Percentiles rank a stretch among this genome's conserved stretches.
Evolutionary conservation across 2,113 vertebrate species (phyloP).

Genomic region (Maccullochella peelii): DNA sequence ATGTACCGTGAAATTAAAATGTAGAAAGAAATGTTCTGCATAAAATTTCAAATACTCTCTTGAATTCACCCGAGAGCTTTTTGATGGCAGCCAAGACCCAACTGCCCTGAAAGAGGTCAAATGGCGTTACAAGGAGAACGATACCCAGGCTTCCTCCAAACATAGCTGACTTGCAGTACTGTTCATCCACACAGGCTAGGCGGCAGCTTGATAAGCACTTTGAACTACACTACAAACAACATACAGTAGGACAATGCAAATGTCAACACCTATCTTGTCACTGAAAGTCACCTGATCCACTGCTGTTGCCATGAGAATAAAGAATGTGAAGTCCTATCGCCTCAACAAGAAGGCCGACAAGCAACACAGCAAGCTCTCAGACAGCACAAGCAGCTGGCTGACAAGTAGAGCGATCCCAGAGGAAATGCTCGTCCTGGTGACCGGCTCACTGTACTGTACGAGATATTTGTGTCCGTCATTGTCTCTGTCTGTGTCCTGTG

Average conservation of each 20-base stretch:
- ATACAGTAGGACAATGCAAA: slow-evolving; percentile 14
- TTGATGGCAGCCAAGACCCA: neutral
- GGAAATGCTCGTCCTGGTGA: slow-evolving; percentile 44
- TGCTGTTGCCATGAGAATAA: slow-evolving; percentile 27
- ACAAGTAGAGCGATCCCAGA: slow-evolving; percentile 40
- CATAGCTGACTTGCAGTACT: neutral
- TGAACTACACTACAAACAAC: slow-evolving; percentile 36
- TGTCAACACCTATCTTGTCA: slow-evolving; percentile 10
- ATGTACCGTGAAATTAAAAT: slow-evolving; percentile 2
- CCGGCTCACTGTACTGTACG: slow-evolving; percentile 16
- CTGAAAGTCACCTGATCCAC: slow-evolving; percentile 28
- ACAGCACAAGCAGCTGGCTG: slow-evolving; percentile 39
- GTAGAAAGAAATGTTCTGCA: neutral
- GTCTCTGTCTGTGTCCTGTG: slow-evolving; percentile 20
- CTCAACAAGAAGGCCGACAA: slow-evolving; percentile 36
- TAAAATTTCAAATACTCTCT: slow-evolving; percentile 15
- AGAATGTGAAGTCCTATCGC: slow-evolving; percentile 17
- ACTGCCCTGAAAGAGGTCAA: neutral
- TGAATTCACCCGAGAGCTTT: neutral
- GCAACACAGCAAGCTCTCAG: slow-evolving; percentile 34
- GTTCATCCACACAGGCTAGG: neutral
- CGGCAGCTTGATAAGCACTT: neutral
- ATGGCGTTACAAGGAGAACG: neutral
- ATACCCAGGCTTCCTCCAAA: neutral
- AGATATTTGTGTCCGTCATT: slow-evolving; percentile 45